phyloP scores from a whole-genome alignment of 2,113 vertebrate genomes.

The Hypanus sabinus region DNA sequence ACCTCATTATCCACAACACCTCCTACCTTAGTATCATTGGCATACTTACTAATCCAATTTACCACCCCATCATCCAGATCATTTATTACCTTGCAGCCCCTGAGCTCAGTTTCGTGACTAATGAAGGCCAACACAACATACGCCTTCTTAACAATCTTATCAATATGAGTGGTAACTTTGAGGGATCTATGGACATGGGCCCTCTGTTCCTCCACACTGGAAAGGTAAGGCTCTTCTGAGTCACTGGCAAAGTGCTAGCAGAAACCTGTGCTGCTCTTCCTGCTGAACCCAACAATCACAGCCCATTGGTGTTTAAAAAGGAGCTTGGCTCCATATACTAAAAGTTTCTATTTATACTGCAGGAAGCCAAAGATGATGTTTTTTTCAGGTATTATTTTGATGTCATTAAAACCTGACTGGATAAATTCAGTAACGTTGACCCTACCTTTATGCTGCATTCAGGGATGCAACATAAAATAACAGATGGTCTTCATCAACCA shows the following conservation, averaged over 20 bases:
- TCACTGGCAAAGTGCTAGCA: not conserved
- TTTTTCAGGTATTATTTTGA: not conserved
- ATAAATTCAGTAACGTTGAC: not conserved
- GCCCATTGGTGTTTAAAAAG: not conserved
- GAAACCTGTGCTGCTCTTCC: not conserved
- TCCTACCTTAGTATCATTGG: too few species aligned
- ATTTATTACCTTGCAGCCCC: too few species aligned
- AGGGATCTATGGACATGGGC: too few species aligned
- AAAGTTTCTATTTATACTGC: not conserved
- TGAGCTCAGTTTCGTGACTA: too few species aligned
- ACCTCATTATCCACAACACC: too few species aligned
- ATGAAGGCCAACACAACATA: too few species aligned
- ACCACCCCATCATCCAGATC: too few species aligned
- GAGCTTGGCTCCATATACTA: not conserved
- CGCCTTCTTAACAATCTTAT: too few species aligned
- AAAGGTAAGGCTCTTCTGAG: not conserved
- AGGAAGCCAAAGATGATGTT: not conserved
- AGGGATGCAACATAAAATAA: not conserved
- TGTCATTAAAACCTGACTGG: not conserved
- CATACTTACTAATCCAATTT: too few species aligned
- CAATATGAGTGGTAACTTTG: too few species aligned
- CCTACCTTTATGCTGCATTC: not conserved
- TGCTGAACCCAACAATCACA: not conserved
- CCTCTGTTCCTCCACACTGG: too few species aligned
- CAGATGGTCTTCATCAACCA: not conserved